Evolutionary conservation across 2,888 invertebrate genomes (phyloP).

Genomic region (Magallana nippona): DNA sequence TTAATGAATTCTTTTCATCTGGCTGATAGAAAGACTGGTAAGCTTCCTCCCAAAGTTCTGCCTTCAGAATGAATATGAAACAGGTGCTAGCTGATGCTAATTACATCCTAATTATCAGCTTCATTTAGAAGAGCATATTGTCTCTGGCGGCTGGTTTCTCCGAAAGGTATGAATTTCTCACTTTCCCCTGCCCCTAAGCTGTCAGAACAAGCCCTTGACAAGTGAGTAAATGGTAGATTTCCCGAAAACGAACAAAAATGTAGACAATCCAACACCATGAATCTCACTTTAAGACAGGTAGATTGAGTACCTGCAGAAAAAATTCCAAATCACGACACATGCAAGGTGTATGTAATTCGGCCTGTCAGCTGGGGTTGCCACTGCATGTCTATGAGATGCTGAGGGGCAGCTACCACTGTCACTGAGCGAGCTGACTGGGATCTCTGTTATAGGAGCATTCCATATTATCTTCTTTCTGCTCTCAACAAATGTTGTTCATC

Average conservation of each 20-base stretch:
- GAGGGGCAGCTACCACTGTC: neutral
- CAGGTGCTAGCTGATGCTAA: constrained; percentile 21
- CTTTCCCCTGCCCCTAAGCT: neutral
- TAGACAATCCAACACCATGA: neutral
- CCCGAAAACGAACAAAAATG: neutral
- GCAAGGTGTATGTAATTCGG: neutral
- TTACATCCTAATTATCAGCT: constrained; percentile 31
- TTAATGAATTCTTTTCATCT: constrained; percentile 11
- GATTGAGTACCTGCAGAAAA: too few relatives aligned
- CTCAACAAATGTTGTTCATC: constrained; percentile 20
- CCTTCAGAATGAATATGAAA: constrained; percentile 16
- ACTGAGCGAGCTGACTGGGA: neutral
- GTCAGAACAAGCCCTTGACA: neutral
- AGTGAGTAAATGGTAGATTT: neutral
- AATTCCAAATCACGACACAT: constrained; percentile 5
- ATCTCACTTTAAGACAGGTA: neutral
- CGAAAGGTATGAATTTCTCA: neutral
- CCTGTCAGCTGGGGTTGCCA: neutral
- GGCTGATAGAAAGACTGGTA: neutral
- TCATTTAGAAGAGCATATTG: constrained; percentile 25
- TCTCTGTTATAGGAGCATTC: neutral
- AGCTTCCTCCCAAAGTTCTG: neutral
- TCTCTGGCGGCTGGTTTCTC: neutral
- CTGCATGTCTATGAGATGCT: neutral
- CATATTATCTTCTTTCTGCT: neutral